Evolutionary conservation across 1,140 invertebrate genomes (phyloP).

Genomic region (Palaemon carinicauda): DNA sequence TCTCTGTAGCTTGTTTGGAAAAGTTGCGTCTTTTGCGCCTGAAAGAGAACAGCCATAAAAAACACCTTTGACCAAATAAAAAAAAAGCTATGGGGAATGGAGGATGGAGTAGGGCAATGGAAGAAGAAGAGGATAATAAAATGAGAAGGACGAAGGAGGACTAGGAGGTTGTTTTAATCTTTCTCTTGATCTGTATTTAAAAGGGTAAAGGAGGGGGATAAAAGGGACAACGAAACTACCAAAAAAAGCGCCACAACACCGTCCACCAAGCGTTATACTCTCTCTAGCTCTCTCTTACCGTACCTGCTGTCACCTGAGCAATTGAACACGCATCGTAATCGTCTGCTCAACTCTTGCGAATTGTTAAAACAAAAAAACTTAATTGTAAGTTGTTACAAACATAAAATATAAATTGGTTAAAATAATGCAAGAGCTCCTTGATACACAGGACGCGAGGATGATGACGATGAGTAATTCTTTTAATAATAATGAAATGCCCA

Average conservation of each 20-base stretch:
- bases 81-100: conserved; percentile 47
- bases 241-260: conserved; percentile 49
- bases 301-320: not conserved
- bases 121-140: not conserved
- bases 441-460: too few relatives aligned
- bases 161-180: too few relatives aligned
- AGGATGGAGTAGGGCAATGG: not conserved
- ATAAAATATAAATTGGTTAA: too few relatives aligned
- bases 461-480: too few relatives aligned
- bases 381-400: too few relatives aligned
- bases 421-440: too few relatives aligned
- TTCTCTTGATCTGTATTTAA: not conserved
- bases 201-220: not conserved
- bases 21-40: conserved; percentile 75
- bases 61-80: conserved; percentile 56
- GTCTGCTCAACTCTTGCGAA: too few relatives aligned
- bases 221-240: conserved; percentile 51
- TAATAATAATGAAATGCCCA: not conserved
- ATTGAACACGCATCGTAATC: not conserved
- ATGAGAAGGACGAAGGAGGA: not conserved
- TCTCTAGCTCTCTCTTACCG: not conserved
- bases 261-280: conserved; percentile 57
- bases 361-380: too few relatives aligned
- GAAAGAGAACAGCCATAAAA: conserved; percentile 65
- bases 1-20: conserved; percentile 75